phyloP scores from a whole-genome alignment of 2,113 vertebrate species.

The Catharus minimus region DNA sequence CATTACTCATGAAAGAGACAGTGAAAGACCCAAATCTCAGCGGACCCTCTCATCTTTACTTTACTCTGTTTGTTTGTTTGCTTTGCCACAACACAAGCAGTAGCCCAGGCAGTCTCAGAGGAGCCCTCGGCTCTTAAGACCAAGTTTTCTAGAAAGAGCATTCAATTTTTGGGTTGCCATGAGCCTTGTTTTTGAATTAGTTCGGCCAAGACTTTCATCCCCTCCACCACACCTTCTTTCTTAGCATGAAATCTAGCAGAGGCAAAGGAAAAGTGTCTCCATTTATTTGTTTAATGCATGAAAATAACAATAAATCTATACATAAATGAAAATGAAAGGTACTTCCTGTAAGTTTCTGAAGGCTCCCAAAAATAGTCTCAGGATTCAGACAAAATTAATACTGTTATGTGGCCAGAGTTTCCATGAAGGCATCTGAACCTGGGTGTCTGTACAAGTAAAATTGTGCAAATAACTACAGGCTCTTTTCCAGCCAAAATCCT shows the following conservation, averaged over 20 bases:
- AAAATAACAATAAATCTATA: conserved; percentile 51
- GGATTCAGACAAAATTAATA: conserved; percentile 68
- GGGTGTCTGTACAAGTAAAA: conserved; percentile 62
- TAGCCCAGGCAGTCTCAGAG: conserved; percentile 7
- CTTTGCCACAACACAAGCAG: conserved; percentile 55
- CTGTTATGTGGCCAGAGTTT: conserved; percentile 53
- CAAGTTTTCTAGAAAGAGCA: conserved; percentile 65
- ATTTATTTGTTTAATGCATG: conserved; percentile 20
- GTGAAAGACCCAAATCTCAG: conserved; percentile 59
- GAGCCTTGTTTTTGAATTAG: background rate
- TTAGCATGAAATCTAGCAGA: background rate
- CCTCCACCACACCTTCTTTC: background rate
- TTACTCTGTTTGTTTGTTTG: conserved; percentile 71
- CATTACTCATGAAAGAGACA: conserved; percentile 72
- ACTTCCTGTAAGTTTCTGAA: conserved; percentile 66
- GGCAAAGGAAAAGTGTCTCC: background rate
- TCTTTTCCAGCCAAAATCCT: conserved; percentile 11
- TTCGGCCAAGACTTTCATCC: background rate
- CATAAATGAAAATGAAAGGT: conserved; percentile 61
- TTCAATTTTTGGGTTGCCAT: conserved; percentile 8
- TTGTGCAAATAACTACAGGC: conserved; percentile 57
- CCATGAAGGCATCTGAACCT: conserved; percentile 66
- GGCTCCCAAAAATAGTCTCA: conserved; percentile 67
- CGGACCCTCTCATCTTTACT: conserved; percentile 64
- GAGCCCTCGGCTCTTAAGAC: conserved; percentile 16